phyloP scores from a whole-genome alignment of 2,113 vertebrate species.

The Bambusicola thoracicus region DNA sequence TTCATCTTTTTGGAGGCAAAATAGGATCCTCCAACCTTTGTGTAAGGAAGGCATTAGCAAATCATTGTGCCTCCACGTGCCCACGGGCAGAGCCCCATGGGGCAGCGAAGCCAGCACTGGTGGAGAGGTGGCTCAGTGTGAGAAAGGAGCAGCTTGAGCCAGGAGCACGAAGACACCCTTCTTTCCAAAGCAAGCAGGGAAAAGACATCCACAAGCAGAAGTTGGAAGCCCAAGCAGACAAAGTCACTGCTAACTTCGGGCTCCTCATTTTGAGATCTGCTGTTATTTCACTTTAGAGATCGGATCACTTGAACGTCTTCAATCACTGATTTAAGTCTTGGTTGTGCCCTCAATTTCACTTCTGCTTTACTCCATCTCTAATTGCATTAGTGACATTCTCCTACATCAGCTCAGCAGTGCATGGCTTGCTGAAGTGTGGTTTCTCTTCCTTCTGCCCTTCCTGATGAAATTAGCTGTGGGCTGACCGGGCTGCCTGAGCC shows the following conservation, averaged over 20 bases:
- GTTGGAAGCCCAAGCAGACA: no score
- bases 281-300: background rate
- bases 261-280: background rate
- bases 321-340: background rate
- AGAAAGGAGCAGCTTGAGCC: background rate
- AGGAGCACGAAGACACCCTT: background rate
- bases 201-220: background rate
- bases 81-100: background rate
- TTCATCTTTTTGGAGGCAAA: background rate
- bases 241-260: background rate
- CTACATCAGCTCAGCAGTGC: background rate
- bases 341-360: background rate
- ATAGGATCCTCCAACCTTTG: background rate
- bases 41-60: background rate
- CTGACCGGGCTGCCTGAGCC: background rate
- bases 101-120: background rate
- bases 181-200: background rate
- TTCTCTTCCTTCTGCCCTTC: background rate
- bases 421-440: background rate
- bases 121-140: background rate
- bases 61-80: rapidly evolving
- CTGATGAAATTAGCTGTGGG: background rate
- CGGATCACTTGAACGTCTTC: background rate
- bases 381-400: background rate
- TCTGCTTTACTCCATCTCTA: background rate